A percentile compares a stretch with the other conserved stretches of the same genome.
These are phyloP conservation scores for Pipa parva DNA, from an alignment of 2,113 vertebrate genomes.

Conservation along the genomic window DNA sequence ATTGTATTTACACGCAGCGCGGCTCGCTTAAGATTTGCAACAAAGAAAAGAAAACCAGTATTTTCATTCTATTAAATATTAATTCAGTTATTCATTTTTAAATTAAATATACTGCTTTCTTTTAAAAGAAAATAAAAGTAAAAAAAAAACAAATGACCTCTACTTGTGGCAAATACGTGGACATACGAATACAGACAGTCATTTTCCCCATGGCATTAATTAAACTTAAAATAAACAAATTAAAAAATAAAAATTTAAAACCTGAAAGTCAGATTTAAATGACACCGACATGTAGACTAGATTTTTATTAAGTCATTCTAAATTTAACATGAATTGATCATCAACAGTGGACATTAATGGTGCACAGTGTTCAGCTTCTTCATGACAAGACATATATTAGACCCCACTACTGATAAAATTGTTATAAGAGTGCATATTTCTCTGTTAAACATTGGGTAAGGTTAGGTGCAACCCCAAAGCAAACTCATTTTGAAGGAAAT, in stretches of 20 bases:
- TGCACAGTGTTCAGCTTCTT: constrained; percentile 9
- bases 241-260: constrained; percentile 1
- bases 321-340: constrained; percentile 21
- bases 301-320: background rate
- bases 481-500: too few species aligned
- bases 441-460: too few species aligned
- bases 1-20: constrained; percentile 33
- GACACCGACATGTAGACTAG: background rate
- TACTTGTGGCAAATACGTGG: background rate
- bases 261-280: constrained; percentile 2
- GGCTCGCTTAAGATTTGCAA: background rate
- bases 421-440: too few species aligned
- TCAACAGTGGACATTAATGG: constrained; percentile 27
- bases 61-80: background rate
- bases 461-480: too few species aligned
- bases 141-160: background rate
- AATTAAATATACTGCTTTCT: constrained; percentile 13
- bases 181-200: background rate
- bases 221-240: background rate
- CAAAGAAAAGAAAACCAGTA: background rate
- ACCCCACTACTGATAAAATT: too few species aligned
- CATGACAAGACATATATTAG: too few species aligned
- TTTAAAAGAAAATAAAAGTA: background rate
- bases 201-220: background rate
- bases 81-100: constrained; percentile 10